Base-by-base conservation (phyloP, 2,888 invertebrate genomes). In the Xylophagus ater region DNA sequence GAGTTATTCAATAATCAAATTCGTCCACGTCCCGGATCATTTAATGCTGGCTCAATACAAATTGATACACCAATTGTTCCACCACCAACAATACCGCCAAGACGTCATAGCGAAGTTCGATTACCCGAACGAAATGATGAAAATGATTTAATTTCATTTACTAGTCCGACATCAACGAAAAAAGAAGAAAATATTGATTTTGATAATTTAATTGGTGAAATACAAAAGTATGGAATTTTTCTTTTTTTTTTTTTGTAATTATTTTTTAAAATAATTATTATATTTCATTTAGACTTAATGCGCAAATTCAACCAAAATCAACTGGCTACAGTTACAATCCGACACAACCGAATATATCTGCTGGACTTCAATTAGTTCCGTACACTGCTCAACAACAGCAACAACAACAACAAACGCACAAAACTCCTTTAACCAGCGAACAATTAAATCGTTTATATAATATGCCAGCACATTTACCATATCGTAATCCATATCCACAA, bases 91-190 rank as follows among this genome's bases (percentile, higher is more conserved):
- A 53, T 60, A 3, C 60, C 59, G 35, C 54, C 48, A 10, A 44
- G 53, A 9, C 40, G 50, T 10, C 45, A 48, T 17, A 53, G 49
- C 36, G 50, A 52, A 44, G 45, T 48, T 6, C 46, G 47, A 21
- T 20, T 48, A 13, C 42, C 45, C 1, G 46, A 32, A 13, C 20
- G 24, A 31, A 30, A 8, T 4, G 25, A 36, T 9, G 33, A 37
- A 13, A 31, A 71, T 42, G 81, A 82, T 65, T 64, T 82, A 46
- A 82, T 82, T 51, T 81, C 79, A 10, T 82, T 82, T 55, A 62
- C 75, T 14, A 81, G 78, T 58, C 81, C 81, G 14, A 72, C 73
- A 4, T 60, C 70, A 23, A 47, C 52, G n/a, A 57, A 47, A 61
- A 70, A 41, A 60, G 70, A 52, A 62, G 67, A 47, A 55, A 68